Base-by-base conservation (phyloP, 2,797 vertebrate species). In the Cacajao melanocephalus region DNA sequence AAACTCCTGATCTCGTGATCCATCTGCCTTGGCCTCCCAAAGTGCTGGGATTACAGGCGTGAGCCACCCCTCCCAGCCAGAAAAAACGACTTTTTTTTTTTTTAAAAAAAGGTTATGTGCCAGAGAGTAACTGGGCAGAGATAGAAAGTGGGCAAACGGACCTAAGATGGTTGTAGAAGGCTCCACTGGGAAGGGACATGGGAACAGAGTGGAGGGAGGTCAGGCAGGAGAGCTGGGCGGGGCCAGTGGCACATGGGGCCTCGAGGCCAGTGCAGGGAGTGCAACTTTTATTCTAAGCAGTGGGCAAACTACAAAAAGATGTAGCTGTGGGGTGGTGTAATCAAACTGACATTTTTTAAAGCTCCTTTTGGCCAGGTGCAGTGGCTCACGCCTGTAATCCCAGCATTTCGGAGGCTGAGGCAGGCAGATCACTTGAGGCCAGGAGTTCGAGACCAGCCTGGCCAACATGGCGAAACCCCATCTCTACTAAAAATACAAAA, bases 181-280 rank as follows among this genome's bases (percentile, higher is more conserved):
- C 72, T 10, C 41, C 48, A 58, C 24, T 73, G 58, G 30, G 64
- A 75, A 85, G 11, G 30, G 28, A 70, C 5, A 8, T n/a, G 11
- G 46, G 87, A 50, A 75, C 58, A n/a, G 73, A 64, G 70, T 4
- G 13, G 19, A 55, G 5, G 5, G 73, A 52, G 36, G 36, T 17
- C 19, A 12, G 22, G 2, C 0, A 61, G 39, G 64, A 58, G 41
- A 14, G 2, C 5, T 3, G 20, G 11, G 19, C 30, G 2, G 9
- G 30, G 11, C 17, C n/a, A 11, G 15, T 33, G 6, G 33, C 5
- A 1, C 0, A 0, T 12, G 44, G 46, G 83, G 3, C 19, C 52
- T 36, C 0, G 0, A 26, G n/a, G 26, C n/a, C 36, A 4, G 52
- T 30, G 46, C 3, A 10, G 36, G 33, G 30, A 30, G 19, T 4